Conservation (phyloP, 1,140 invertebrate species). For the Cardiocondyla obscurior region DNA sequence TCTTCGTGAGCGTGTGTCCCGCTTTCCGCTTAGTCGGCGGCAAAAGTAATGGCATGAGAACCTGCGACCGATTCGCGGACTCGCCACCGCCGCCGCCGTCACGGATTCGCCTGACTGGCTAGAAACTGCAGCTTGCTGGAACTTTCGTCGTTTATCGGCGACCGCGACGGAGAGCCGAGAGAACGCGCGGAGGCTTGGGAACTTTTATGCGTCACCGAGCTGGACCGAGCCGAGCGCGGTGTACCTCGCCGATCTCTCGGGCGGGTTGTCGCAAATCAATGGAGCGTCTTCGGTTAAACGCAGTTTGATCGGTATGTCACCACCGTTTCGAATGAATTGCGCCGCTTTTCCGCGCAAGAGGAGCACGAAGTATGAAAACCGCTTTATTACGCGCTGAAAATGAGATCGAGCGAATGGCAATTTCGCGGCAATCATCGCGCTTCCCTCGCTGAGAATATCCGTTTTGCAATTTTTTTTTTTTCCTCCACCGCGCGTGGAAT, state of each 20-base stretch:
- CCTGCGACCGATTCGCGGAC: conserved; percentile 53
- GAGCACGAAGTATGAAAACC: conserved; percentile 13
- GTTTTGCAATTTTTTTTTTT: not conserved
- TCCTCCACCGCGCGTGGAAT: not conserved
- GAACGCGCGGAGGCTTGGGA: not conserved
- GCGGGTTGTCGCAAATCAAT: conserved; percentile 13
- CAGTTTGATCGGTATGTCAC: conserved; percentile 25
- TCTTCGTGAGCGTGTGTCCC: conserved; percentile 50
- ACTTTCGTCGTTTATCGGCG: conserved; percentile 66
- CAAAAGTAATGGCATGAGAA: conserved; percentile 73
- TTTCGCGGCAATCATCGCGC: not conserved
- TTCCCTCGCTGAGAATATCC: not conserved
- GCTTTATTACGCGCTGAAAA: conserved; percentile 7
- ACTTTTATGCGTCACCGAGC: conserved; percentile 45
- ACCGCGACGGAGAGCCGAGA: not conserved
- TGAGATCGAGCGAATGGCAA: not conserved
- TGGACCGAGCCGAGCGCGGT: conserved; percentile 6
- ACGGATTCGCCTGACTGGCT: conserved; percentile 70
- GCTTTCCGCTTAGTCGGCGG: conserved; percentile 68
- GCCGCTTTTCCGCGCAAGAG: not conserved
- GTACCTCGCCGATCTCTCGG: conserved; percentile 8
- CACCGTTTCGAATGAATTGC: conserved; percentile 17
- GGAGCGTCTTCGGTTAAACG: conserved; percentile 37
- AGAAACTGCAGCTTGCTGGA: conserved; percentile 67
- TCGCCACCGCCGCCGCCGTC: conserved; percentile 48